Evolutionary conservation across 2,888 invertebrate species (phyloP).

Genomic region (Fragum whitleyi): DNA sequence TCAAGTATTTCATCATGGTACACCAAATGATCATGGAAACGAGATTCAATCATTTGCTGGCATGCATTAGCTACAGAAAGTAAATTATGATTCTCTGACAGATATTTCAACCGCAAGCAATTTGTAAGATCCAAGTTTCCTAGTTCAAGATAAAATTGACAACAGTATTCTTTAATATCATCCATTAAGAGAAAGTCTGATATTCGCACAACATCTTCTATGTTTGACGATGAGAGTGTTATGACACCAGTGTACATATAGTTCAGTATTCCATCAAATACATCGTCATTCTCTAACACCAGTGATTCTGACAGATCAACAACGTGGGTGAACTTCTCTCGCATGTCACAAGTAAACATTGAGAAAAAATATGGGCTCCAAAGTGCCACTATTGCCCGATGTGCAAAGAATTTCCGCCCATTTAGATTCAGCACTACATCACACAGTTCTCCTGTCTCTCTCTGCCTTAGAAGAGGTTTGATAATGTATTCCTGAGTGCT

Average conservation of each 20-base stretch:
- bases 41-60: conserved; percentile 78
- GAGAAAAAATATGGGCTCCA: conserved; percentile 84
- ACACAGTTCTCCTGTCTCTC: conserved; percentile 82
- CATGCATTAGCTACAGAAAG: conserved; percentile 77
- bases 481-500: conserved; percentile 79
- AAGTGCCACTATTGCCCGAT: conserved; percentile 80
- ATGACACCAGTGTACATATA: conserved; percentile 83
- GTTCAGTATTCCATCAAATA: conserved; percentile 78
- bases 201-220: conserved; percentile 81
- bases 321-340: conserved; percentile 76
- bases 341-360: conserved; percentile 84
- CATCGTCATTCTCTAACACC: conserved; percentile 77
- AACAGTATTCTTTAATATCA: conserved; percentile 82
- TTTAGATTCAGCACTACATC: conserved; percentile 79
- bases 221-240: conserved; percentile 76
- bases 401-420: conserved; percentile 76
- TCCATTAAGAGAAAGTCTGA: conserved; percentile 83
- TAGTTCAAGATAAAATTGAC: conserved; percentile 81
- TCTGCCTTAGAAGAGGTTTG: conserved; percentile 78
- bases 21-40: conserved; percentile 83
- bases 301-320: conserved; percentile 82
- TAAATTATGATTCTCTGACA: conserved; percentile 82
- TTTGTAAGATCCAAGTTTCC: conserved; percentile 82
- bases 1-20: conserved; percentile 82
- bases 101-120: conserved; percentile 77